phyloP scores from a whole-genome alignment of 2,797 vertebrate genomes.

The Notolabrus celidotus region DNA sequence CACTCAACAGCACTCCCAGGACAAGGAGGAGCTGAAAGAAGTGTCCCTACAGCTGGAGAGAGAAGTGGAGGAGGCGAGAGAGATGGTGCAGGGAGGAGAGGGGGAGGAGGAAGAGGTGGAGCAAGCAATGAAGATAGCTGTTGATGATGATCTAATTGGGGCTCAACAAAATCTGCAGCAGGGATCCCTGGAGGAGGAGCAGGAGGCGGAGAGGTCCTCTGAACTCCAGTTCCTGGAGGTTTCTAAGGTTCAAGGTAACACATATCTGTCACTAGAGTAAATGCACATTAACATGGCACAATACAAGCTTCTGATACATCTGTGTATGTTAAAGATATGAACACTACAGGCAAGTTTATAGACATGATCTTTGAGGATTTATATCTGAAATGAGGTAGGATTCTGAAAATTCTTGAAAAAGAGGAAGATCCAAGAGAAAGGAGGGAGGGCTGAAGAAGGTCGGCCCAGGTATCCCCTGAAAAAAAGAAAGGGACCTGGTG shows the following conservation, averaged over 20 bases:
- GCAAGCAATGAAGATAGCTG: slow-evolving; percentile 26
- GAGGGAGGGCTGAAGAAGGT: too few species aligned
- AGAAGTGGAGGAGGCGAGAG: slow-evolving; percentile 52
- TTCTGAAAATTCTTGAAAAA: too few species aligned
- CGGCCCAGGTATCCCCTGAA: too few species aligned
- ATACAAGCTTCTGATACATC: too few species aligned
- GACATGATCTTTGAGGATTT: too few species aligned
- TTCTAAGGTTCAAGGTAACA: slow-evolving; percentile 74
- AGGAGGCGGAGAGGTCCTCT: slow-evolving; percentile 42
- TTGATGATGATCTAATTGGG: slow-evolving; percentile 32
- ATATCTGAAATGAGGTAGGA: too few species aligned
- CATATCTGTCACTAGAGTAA: too few species aligned
- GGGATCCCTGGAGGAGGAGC: slow-evolving; percentile 16
- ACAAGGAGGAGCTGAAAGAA: slow-evolving; percentile 26
- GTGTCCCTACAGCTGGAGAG: slow-evolving; percentile 16
- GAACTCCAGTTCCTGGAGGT: slow-evolving; percentile 51
- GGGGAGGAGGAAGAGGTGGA: slow-evolving; percentile 29
- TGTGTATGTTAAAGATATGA: too few species aligned
- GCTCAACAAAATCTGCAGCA: slow-evolving; percentile 19
- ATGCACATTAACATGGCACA: too few species aligned
- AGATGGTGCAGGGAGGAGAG: slow-evolving; percentile 17
- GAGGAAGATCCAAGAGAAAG: too few species aligned
- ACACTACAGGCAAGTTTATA: too few species aligned
- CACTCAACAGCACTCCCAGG: slow-evolving; percentile 33
- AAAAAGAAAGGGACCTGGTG: too few species aligned